phyloP scores from a whole-genome alignment of 2,888 invertebrate genomes.

The Chymomyza fuscimana region DNA sequence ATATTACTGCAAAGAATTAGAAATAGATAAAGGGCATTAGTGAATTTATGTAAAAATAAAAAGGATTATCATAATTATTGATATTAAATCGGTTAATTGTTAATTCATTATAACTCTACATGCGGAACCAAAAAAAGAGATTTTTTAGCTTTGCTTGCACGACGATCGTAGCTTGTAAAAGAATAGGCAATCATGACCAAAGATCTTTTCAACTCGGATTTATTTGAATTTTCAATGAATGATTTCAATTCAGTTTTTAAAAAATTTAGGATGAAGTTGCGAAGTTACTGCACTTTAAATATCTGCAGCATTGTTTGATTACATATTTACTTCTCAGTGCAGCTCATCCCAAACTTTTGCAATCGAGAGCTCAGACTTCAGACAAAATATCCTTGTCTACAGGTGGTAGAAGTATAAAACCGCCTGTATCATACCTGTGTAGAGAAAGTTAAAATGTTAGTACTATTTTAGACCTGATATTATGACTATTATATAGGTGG shows the following conservation, averaged over 20 bases:
- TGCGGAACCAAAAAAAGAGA: too few relatives aligned
- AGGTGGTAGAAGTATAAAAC: neutral
- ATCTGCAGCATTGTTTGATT: neutral
- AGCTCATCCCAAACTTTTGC: neutral
- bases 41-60: neutral
- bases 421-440: neutral
- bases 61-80: neutral
- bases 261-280: too few relatives aligned
- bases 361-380: neutral
- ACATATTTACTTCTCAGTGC: neutral
- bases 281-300: too few relatives aligned
- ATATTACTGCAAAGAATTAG: conserved; percentile 40
- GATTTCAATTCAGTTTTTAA: too few relatives aligned
- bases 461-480: neutral
- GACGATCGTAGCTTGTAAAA: too few relatives aligned
- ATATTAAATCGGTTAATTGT: too few relatives aligned
- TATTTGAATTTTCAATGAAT: too few relatives aligned
- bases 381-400: neutral
- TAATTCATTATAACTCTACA: neutral
- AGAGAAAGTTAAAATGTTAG: neutral
- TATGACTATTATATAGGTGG: neutral
- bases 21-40: neutral
- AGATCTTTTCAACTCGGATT: too few relatives aligned
- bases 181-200: too few relatives aligned
- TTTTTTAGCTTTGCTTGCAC: too few relatives aligned